Conservation (phyloP, 2,113 vertebrate species). For the Malurus alboscapulatus region DNA sequence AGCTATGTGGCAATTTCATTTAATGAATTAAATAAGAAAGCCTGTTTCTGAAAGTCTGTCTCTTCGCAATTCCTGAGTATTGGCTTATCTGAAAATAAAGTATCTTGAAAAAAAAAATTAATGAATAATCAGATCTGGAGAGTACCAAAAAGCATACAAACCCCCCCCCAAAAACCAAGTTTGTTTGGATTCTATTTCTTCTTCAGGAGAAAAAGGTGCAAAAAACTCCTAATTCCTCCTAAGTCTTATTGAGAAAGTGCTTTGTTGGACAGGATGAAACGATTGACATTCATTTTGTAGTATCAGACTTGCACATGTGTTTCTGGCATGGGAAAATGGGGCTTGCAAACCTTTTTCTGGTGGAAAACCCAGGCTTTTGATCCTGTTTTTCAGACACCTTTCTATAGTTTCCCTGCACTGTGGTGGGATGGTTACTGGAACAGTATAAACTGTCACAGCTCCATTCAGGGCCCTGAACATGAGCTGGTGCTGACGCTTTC, state of each 20-base stretch:
- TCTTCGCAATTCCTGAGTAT: rapidly evolving
- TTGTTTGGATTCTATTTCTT: neutral
- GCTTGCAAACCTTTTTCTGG: neutral
- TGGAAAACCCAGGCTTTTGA: neutral
- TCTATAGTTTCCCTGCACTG: neutral
- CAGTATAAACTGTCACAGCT: rapidly evolving
- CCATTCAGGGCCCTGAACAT: neutral
- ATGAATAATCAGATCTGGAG: neutral
- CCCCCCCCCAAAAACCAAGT: rapidly evolving
- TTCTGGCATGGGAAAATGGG: neutral
- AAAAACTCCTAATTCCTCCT: neutral
- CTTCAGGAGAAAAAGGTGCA: neutral
- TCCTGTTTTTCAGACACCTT: neutral
- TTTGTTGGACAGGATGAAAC: neutral
- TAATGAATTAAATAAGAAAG: neutral
- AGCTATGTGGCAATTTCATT: neutral
- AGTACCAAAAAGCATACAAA: rapidly evolving
- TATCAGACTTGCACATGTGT: neutral
- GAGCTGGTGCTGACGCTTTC: neutral
- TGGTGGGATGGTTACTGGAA: neutral
- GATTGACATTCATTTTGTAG: neutral
- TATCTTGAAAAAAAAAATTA: neutral
- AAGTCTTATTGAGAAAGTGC: neutral
- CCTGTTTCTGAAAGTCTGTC: neutral
- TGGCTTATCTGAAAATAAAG: neutral